Conservation (phyloP, 2,797 vertebrate species). For the Malacoraja senta region DNA sequence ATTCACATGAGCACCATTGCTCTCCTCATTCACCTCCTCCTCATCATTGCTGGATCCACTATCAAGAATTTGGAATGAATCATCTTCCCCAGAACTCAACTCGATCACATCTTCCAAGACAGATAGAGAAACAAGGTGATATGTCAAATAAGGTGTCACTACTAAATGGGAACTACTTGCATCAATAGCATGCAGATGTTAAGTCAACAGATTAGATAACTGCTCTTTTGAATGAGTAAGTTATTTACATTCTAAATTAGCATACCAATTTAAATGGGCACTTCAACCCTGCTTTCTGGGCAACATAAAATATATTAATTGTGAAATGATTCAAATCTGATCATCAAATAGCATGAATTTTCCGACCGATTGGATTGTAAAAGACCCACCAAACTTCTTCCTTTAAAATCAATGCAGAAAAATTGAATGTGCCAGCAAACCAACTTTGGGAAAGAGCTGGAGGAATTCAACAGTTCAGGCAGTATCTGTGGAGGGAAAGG, state of each 20-base stretch:
- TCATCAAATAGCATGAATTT: background rate
- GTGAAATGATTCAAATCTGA: background rate
- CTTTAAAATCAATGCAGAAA: too few species aligned
- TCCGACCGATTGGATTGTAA: background rate
- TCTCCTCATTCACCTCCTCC: constrained; percentile 73
- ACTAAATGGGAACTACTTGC: background rate
- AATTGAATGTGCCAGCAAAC: too few species aligned
- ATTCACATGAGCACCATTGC: constrained; percentile 89
- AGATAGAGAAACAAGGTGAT: background rate
- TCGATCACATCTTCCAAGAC: constrained; percentile 80
- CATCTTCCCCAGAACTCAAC: constrained; percentile 91
- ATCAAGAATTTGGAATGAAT: constrained; percentile 74
- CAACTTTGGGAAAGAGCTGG: too few species aligned
- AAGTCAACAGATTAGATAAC: background rate
- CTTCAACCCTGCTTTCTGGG: background rate
- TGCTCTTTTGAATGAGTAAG: background rate
- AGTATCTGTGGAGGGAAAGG: too few species aligned
- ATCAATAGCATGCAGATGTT: background rate
- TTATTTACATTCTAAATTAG: too few species aligned
- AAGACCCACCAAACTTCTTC: background rate
- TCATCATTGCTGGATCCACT: constrained; percentile 78
- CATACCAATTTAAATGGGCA: background rate
- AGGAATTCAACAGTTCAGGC: too few species aligned
- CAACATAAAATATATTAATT: background rate
- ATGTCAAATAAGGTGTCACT: background rate